These are phyloP conservation scores for Bhutanitis thaidina DNA, from an alignment of 2,888 invertebrate species.

Conservation along the genomic window DNA sequence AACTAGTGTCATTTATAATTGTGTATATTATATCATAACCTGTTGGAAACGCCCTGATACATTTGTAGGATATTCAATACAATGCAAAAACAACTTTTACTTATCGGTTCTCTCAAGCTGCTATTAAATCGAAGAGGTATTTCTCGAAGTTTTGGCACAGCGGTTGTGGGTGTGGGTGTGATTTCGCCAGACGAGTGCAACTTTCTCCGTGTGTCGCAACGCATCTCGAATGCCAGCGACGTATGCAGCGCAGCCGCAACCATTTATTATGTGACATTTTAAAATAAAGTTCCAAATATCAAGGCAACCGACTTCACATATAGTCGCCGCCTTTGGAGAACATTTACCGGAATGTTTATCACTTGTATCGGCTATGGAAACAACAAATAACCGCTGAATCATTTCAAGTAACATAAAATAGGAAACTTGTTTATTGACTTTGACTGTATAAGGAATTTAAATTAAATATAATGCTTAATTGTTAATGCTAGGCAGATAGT, in stretches of 20 bases:
- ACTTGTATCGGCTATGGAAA: conserved; percentile 37
- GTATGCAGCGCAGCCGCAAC: conserved; percentile 22
- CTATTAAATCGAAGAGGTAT: conserved; percentile 52
- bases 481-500: conserved; percentile 13
- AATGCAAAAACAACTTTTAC: conserved; percentile 61
- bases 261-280: conserved; percentile 49
- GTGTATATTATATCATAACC: background rate
- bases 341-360: conserved; percentile 42
- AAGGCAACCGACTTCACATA: conserved; percentile 57
- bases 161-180: conserved; percentile 73
- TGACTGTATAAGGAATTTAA: conserved; percentile 22
- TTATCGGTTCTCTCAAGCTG: conserved; percentile 42
- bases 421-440: conserved; percentile 57
- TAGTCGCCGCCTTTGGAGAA: conserved; percentile 36
- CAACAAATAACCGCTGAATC: conserved; percentile 56
- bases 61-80: conserved; percentile 13
- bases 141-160: conserved; percentile 68
- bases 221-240: conserved; percentile 25
- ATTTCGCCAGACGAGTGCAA: conserved; percentile 68
- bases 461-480: conserved; percentile 15
- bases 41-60: conserved; percentile 1
- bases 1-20: too few relatives aligned
- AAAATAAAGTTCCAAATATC: conserved; percentile 59
- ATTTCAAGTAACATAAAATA: conserved; percentile 46
- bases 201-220: conserved; percentile 72